Evolutionary conservation across 2,888 invertebrate genomes (phyloP), one percentile per base, ranked within the genome.

Genomic region (Aphelenchoides bicaudatus): DNA sequence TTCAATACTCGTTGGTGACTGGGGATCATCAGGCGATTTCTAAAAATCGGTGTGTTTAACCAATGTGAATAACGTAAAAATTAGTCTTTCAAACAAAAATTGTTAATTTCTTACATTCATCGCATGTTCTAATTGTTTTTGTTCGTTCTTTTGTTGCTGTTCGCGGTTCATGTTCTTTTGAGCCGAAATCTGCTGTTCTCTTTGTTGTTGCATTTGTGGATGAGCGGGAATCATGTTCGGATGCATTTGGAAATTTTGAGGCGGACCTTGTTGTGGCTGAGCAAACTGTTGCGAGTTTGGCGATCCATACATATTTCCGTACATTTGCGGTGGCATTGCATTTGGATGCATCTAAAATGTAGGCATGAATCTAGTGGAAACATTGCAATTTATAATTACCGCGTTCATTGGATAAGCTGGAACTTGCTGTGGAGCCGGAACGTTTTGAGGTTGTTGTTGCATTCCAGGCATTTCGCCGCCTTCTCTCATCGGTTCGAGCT

Each of bases 401-500:
- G n/a, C n/a, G n/a, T n/a, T n/a, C n/a, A n/a, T n/a, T n/a, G n/a
- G n/a, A n/a, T n/a, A n/a, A n/a, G n/a, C n/a, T n/a, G n/a, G n/a
- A n/a, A n/a, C n/a, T n/a, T n/a, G n/a, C n/a, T n/a, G n/a, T n/a
- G n/a, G n/a, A n/a, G n/a, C n/a, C n/a, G n/a, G n/a, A n/a, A n/a
- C n/a, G n/a, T n/a, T n/a, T n/a, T n/a, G n/a, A n/a, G n/a, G n/a
- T n/a, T n/a, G n/a, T n/a, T n/a, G n/a, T n/a, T n/a, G n/a, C n/a
- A n/a, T n/a, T n/a, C n/a, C n/a, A n/a, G n/a, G n/a, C n/a, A 43
- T 43, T 19, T 57, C 57, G 25, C 53, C 50, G n/a, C 39, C 57
- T 31, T 34, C 30, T 3, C 57, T 34, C 59, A 59, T 59, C 27
- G 60, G 60, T 27, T 59, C 60, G 10, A 59, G 37, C 8, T n/a